Evolutionary conservation across 1,140 invertebrate species (phyloP), one percentile per base, ranked within the genome.

Genomic region (Pachypeltis micranthus): DNA sequence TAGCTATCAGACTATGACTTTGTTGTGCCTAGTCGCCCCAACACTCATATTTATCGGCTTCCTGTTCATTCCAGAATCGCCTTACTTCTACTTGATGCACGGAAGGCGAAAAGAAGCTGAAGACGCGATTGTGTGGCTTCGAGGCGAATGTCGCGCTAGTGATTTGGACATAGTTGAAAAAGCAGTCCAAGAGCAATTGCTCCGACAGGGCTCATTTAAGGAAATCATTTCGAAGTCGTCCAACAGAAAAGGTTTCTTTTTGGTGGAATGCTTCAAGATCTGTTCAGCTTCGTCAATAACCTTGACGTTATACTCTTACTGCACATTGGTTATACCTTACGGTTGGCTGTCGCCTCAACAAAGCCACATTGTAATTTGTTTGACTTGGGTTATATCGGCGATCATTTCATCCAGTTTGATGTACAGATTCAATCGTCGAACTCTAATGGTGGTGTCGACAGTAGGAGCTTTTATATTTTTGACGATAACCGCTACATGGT

Each of bases 61-160:
- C 74, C 56, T 81, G 2, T 81, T 84, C 54, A 84, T 91, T 75
- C 90, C 91, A 0, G 92, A 95, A 71, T 86, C 87, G 29, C 91
- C 91, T 0, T 84, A 83, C 60, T 89, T 80, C 65, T 76, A 85
- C 39, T 73, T 90, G 0, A 74, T 75, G 2, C 81, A 81, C 69
- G 77, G 79, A 70, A 76, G 81, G n/a, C 77, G 77, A 39, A 73
- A 79, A 10, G 81, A 83, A 1, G 90, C 90, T 0, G 71, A 81
- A 0, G 69, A 76, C 1, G 75, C 85, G 2, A 72, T 94, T 63
- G 75, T 79, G 57, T 86, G 80, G 67, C 74, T 95, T 0, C 77
- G 90, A 1, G 63, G 62, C 28, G 39, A 19, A 14, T 56, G 28
- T 1, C 54, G 63, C 58, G 39, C 57, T 2, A 64, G 63, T 12